Evolutionary conservation across 2,888 invertebrate species (phyloP).

Genomic region (Bugula neritina): DNA sequence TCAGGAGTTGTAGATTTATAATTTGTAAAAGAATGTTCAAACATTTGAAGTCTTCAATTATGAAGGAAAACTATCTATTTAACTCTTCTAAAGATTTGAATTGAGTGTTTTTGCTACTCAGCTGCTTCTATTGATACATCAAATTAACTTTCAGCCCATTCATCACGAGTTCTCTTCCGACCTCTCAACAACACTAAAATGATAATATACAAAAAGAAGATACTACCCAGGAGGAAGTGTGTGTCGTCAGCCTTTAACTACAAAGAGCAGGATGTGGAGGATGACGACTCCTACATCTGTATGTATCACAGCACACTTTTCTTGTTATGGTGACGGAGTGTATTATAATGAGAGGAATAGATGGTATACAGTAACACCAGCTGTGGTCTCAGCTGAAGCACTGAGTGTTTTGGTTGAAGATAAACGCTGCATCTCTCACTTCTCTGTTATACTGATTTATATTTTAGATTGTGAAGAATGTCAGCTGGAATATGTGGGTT

Average conservation of each 20-base stretch:
- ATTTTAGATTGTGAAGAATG: constrained; percentile 12
- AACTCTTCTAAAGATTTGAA: too few species aligned
- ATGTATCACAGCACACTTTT: too few species aligned
- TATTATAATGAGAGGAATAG: neutral
- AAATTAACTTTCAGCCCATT: too few species aligned
- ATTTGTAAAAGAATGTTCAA: too few species aligned
- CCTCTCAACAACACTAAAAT: constrained; percentile 2
- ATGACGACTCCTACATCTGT: neutral
- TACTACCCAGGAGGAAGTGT: neutral
- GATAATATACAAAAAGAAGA: neutral
- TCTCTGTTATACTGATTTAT: neutral
- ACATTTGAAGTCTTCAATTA: too few species aligned
- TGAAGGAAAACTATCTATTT: too few species aligned
- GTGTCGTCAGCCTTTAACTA: neutral
- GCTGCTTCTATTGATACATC: too few species aligned
- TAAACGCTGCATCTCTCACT: neutral
- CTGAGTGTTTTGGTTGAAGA: neutral
- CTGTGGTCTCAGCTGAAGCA: neutral
- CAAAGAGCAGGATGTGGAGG: neutral
- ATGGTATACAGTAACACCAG: neutral
- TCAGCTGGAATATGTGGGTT: neutral
- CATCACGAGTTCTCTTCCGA: too few species aligned
- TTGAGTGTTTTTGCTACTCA: too few species aligned
- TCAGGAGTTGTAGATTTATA: too few species aligned
- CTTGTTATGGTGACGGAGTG: neutral